Evolutionary conservation across 2,888 invertebrate genomes (phyloP), one percentile per base, ranked within the genome.

Genomic region (Amphipoea lucens): DNA sequence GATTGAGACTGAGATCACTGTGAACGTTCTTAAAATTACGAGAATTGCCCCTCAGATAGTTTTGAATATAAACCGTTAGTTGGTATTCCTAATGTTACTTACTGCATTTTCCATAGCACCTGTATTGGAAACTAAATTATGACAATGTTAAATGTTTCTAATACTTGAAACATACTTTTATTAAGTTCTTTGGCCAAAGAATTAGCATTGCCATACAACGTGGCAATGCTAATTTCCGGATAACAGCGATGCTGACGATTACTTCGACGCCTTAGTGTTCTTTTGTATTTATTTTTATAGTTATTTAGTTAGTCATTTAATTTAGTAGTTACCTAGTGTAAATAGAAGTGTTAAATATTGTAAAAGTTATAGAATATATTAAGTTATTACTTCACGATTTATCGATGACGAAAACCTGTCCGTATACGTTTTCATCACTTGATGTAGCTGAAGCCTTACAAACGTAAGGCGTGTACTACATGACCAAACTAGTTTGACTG

Each of bases 401-500:
- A 67, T 73, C 83, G 71, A 85, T 85, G 74, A 76, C 87, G 74
- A 76, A 80, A 81, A 83, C 68, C 65, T 75, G 74, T 81, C 76
- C 57, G 63, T 68, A 74, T 74, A 78, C 42, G 70, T 82, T 82
- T 87, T 84, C 83, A 88, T 82, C 83, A 81, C 72, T 63, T 78
- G 80, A 81, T 88, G 85, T 83, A 85, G 17, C 79, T 85, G 84
- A 89, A 92, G 87, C 84, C 87, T 89, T 88, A 91, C 87, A 90
- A 90, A 87, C 86, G 82, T 90, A 90, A 92, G 90, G 88, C 90
- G 89, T 91, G 90, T 90, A 75, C 66, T 77, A 86, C 78, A 84
- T 40, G 85, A 71, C 90, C 90, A 90, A 94, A 95, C 95, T 90
- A 89, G 95, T 94, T 93, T 92, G 92, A 94, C 94, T 88, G 89